Conservation (phyloP, 1,140 invertebrate genomes). For the Archivesica marissinica region DNA sequence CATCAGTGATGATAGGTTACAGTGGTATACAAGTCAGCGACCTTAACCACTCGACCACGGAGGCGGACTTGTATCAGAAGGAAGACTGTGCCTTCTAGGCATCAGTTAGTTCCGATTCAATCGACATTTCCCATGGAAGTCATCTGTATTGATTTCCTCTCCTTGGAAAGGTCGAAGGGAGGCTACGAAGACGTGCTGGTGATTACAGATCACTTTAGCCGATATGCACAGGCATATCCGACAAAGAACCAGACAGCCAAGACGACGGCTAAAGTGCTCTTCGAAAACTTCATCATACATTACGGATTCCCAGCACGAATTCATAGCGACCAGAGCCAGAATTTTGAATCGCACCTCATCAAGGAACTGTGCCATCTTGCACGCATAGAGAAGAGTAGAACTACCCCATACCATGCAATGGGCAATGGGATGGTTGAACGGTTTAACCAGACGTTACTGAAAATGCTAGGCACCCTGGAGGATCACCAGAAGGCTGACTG, state of each 20-base stretch:
- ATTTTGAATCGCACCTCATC: slow-evolving; percentile 54
- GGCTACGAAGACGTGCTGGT: slow-evolving; percentile 25
- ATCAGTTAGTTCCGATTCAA: slow-evolving; percentile 13
- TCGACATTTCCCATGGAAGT: slow-evolving; percentile 44
- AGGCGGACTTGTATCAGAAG: too few relatives aligned
- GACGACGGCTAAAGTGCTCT: slow-evolving; percentile 20
- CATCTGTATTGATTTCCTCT: slow-evolving; percentile 62
- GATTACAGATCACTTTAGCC: slow-evolving; percentile 35
- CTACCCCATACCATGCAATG: background rate
- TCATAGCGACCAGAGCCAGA: slow-evolving; percentile 39
- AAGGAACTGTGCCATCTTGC: slow-evolving; percentile 61
- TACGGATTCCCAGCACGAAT: slow-evolving; percentile 46
- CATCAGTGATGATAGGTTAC: too few relatives aligned
- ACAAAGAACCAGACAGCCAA: slow-evolving; percentile 8
- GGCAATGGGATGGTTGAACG: slow-evolving; percentile 11
- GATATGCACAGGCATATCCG: slow-evolving; percentile 28
- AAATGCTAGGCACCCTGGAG: slow-evolving; percentile 5
- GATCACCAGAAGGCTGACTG: slow-evolving; percentile 61
- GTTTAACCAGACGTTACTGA: slow-evolving; percentile 21
- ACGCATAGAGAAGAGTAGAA: slow-evolving; percentile 38
- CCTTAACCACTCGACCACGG: too few relatives aligned
- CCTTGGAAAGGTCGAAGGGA: slow-evolving; percentile 23
- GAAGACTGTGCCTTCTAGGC: too few relatives aligned
- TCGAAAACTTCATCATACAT: slow-evolving; percentile 4
- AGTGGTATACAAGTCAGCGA: too few relatives aligned